Evolutionary conservation across 1,140 invertebrate species (phyloP).

Genomic region (Thrips palmi): DNA sequence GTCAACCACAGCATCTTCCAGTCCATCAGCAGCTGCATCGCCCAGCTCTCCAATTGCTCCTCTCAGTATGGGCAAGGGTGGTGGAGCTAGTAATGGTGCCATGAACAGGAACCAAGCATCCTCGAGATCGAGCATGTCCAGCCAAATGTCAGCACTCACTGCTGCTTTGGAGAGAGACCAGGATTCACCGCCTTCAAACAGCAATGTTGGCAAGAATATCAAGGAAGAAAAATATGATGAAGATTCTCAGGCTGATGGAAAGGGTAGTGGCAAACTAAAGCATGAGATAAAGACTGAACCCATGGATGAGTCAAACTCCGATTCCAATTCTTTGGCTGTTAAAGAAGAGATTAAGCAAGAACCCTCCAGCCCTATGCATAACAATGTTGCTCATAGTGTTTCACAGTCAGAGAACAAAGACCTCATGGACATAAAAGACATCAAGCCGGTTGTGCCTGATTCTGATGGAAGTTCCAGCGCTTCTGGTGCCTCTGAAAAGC

Average conservation of each 20-base stretch:
- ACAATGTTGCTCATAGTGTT: neutral
- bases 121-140: conserved; percentile 30
- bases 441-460: conserved; percentile 14
- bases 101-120: conserved; percentile 5
- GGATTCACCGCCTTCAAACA: conserved; percentile 37
- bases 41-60: conserved; percentile 5
- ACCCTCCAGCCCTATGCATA: neutral
- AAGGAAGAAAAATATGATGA: conserved; percentile 41
- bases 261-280: conserved; percentile 39
- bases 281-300: conserved; percentile 49
- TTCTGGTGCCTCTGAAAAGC: conserved; percentile 39
- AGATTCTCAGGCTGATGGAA: conserved; percentile 28
- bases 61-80: conserved; percentile 6
- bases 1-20: conserved; percentile 4
- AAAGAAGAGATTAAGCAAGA: too few relatives aligned
- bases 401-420: neutral
- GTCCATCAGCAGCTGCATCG: conserved; percentile 4
- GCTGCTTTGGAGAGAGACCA: conserved; percentile 37
- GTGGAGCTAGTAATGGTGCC: neutral
- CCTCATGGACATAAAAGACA: conserved; percentile 10
- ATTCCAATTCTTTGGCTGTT: conserved; percentile 3
- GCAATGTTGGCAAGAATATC: conserved; percentile 37
- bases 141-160: conserved; percentile 49
- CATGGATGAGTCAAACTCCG: conserved; percentile 27
- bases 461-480: conserved; percentile 33